phyloP scores from a whole-genome alignment of 2,113 vertebrate genomes.

The Colossoma macropomum region DNA sequence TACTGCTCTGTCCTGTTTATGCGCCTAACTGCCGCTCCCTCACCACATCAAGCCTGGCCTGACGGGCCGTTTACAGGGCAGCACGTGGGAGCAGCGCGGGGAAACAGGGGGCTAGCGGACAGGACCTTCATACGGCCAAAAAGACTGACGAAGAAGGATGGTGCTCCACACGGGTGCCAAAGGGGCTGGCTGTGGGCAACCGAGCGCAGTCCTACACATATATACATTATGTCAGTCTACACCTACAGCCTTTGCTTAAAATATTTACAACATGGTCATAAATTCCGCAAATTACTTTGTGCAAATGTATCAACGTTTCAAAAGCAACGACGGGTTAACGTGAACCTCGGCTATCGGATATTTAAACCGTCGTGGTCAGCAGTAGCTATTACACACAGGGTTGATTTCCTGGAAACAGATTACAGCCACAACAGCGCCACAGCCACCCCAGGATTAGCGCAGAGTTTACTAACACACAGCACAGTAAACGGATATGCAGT shows the following conservation, averaged over 20 bases:
- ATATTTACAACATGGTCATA: not conserved
- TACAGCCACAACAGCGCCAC: constrained; percentile 2
- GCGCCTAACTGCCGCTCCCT: constrained; percentile 32
- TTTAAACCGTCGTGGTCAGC: constrained; percentile 18
- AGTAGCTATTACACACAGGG: constrained; percentile 4
- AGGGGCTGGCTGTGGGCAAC: constrained; percentile 12
- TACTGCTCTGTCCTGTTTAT: constrained; percentile 54
- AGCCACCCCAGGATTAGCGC: constrained; percentile 1
- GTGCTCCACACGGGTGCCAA: constrained; percentile 21
- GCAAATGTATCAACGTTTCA: not conserved
- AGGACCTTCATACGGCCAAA: constrained; percentile 19
- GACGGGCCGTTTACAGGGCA: constrained; percentile 45
- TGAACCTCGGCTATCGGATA: not conserved
- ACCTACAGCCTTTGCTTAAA: not conserved
- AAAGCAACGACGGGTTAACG: not conserved
- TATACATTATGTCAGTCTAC: constrained; percentile 25
- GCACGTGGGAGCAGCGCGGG: constrained; percentile 45
- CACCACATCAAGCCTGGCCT: constrained; percentile 53
- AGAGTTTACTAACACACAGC: constrained; percentile 26
- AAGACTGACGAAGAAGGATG: constrained; percentile 25
- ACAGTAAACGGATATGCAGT: not conserved
- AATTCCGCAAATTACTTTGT: not conserved
- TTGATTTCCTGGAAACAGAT: constrained; percentile 17
- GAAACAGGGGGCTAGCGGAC: not conserved
- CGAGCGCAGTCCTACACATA: constrained; percentile 13